Evolutionary conservation across 2,113 vertebrate genomes (phyloP).

Genomic region (Sinocyclocheilus anophthalmus): DNA sequence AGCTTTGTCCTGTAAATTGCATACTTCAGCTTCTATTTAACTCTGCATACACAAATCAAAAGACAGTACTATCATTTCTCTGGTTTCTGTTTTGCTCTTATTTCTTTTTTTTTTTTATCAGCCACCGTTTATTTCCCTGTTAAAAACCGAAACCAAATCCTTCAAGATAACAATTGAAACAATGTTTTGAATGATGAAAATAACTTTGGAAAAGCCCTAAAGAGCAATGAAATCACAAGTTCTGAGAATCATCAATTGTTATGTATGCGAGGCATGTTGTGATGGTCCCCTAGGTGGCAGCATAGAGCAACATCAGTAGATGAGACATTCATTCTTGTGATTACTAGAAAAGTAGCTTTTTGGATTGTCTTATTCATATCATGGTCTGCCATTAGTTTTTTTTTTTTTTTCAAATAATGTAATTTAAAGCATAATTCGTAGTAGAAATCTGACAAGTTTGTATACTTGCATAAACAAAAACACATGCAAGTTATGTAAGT

Average conservation of each 20-base stretch:
- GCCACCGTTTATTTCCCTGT: background rate
- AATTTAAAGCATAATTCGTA: background rate
- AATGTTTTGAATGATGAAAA: no score
- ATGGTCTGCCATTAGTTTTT: background rate
- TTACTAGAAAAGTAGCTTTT: background rate
- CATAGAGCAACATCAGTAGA: background rate
- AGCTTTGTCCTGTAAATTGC: background rate
- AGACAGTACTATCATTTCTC: background rate
- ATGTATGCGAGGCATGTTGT: background rate
- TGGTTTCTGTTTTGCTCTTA: background rate
- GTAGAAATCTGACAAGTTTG: background rate
- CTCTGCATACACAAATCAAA: background rate
- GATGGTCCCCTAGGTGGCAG: background rate
- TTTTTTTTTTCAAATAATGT: background rate
- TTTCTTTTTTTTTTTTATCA: background rate
- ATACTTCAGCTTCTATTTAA: background rate
- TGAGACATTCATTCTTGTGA: background rate
- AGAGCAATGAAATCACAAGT: background rate
- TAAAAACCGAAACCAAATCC: constrained; percentile 3
- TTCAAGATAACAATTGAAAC: background rate
- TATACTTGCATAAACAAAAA: background rate
- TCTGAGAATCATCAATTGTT: background rate
- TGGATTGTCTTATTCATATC: background rate
- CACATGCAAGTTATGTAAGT: background rate
- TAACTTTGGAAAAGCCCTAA: background rate